phyloP scores from a whole-genome alignment of 2,888 invertebrate genomes.

The Nomada hirtipes region DNA sequence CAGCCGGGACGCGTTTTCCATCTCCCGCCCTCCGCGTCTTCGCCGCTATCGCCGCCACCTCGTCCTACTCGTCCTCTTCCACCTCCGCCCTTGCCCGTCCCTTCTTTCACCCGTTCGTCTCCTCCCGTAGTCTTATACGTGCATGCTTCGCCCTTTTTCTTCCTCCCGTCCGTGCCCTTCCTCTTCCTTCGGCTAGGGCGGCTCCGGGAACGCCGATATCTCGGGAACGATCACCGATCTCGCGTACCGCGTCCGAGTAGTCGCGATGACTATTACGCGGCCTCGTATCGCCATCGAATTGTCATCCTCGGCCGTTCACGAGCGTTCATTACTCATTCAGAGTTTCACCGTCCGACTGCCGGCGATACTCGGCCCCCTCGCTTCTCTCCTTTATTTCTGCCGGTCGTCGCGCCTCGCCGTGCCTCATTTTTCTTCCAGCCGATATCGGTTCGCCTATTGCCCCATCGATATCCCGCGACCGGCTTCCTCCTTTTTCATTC shows the following conservation, averaged over 20 bases:
- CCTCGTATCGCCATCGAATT: conserved; percentile 23
- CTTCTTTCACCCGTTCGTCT: conserved; percentile 36
- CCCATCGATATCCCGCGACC: conserved; percentile 22
- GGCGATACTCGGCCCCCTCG: conserved; percentile 19
- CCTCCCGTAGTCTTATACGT: conserved; percentile 58
- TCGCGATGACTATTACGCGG: conserved; percentile 48
- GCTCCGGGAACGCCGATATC: conserved; percentile 62
- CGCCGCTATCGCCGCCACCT: conserved; percentile 59
- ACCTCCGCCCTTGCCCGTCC: conserved; percentile 45
- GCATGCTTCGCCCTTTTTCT: conserved; percentile 61
- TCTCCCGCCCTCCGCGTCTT: conserved; percentile 58
- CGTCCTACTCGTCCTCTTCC: conserved; percentile 49
- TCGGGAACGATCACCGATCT: conserved; percentile 57
- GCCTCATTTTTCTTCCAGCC: conserved; percentile 31
- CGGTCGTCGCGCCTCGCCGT: background rate
- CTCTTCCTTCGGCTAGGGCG: conserved; percentile 59
- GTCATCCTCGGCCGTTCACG: conserved; percentile 9
- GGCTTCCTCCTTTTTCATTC: conserved; percentile 32
- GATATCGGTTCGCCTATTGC: conserved; percentile 14
- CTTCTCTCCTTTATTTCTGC: background rate
- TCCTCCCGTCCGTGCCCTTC: conserved; percentile 45
- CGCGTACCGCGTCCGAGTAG: conserved; percentile 38
- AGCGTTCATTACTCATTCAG: conserved; percentile 33
- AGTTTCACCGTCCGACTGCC: conserved; percentile 17
- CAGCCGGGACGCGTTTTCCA: conserved; percentile 63